Evolutionary conservation across 2,113 vertebrate genomes (phyloP), one percentile per base, ranked within the genome.

Genomic region (Brachypodius melanocephalos): DNA sequence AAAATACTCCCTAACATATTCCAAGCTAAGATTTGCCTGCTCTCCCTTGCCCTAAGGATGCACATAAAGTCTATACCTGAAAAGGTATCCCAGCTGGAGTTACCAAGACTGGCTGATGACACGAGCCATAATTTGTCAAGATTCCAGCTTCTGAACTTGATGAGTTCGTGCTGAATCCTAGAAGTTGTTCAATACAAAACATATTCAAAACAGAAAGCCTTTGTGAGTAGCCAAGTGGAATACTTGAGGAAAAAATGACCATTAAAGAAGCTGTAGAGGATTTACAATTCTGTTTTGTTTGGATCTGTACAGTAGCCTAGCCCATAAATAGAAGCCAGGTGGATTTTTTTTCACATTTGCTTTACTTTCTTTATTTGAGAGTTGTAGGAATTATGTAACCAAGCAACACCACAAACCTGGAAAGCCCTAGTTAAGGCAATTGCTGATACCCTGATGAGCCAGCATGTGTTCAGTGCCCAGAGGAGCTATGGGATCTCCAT

Each of bases 391-490:
- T 85, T 43, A 84, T 5, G 71, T 96, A 98, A 97, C 93, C 84
- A 97, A 96, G 95, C 92, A 97, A 97, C 90, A 84, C 22, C 87
- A 91, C 77, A 95, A 94, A 96, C 51, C 90, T 92, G 85, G 59
- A 77, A 69, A 97, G 78, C 85, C 62, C 91, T 88, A 77, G 80
- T 95, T 97, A 96, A 96, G 88, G 92, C 86, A 96, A 95, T 26
- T 85, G 58, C 54, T 45, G 40, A 90, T 81, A 91, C 57, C 74
- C 85, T 94, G 89, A 97, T 72, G 90, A 97, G 85, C 78, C 90
- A 96, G 93, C 15, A 38, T 58, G 36, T 10, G 36, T 59, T 86
- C 36, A 61, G 36, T 48, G 45, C 29, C 45, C 42, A 49, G 8
- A 65, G 20, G 34, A 90, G 66, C n/a, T 52, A 52, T 1, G 6